Evolutionary conservation across 2,888 invertebrate species (phyloP), one percentile per base, ranked within the genome.

Genomic region (Eilema depressum): DNA sequence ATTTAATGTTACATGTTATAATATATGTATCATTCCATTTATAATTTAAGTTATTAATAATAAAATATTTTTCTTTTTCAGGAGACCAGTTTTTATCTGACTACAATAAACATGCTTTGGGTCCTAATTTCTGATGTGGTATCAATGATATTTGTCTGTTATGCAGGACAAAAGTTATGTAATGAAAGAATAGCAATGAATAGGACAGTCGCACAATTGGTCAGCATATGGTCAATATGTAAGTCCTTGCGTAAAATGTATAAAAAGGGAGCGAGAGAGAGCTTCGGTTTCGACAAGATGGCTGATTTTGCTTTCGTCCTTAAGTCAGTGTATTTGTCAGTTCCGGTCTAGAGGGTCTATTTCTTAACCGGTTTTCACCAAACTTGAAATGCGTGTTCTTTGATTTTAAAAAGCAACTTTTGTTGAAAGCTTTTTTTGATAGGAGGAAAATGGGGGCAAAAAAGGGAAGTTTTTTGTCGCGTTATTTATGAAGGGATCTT

Each of bases 151-250:
- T n/a, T 66, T 23, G 3, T 26, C 12, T 66, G 37, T 41, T 26
- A 41, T 41, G 66, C 37, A n/a, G 66, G 66, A 14, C 66, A 66
- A 59, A 59, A n/a, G 59, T 17, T 66, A 12, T 20, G 10, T n/a
- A 37, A 66, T 20, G 66, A 66, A 41, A n/a, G 26, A 3, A 3
- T n/a, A 11, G 10, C 25, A 25, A 41, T 28, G 12, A 66, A 37
- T 12, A 66, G 59, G 5, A 20, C 37, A 59, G 7, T 66, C 7
- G 25, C 59, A 12, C 56, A 57, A 37, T 26, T 66, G 26, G n/a
- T 25, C 20, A 59, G n/a, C 25, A 11, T 66, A 12, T 37, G 23
- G 33, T 28, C 41, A 0, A 11, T 26, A 26, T 7, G 66, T 66
- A 59, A 26, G 53, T 53, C n/a, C 53, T n/a, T 53, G n/a, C 0